phyloP scores from a whole-genome alignment of 2,888 invertebrate species.

The Caenorhabditis sp. region DNA sequence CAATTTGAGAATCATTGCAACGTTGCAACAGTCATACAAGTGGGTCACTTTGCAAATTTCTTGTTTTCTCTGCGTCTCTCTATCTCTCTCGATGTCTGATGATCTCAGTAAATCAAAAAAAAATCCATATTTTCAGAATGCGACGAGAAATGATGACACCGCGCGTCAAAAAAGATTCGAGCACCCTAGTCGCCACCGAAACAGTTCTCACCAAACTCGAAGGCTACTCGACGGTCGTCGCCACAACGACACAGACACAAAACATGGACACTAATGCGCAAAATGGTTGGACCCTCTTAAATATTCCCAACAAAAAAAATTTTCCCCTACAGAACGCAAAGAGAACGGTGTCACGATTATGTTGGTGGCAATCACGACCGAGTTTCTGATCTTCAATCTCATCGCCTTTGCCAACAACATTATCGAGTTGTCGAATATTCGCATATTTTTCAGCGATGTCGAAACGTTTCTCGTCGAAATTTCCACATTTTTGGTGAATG shows the following conservation, averaged over 20 bases:
- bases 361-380: slow-evolving; percentile 65
- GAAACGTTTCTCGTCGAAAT: slow-evolving; percentile 59
- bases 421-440: slow-evolving; percentile 52
- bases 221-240: slow-evolving; percentile 27
- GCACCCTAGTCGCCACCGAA: slow-evolving; percentile 19
- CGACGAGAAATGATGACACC: slow-evolving; percentile 26
- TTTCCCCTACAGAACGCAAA: slow-evolving; percentile 41
- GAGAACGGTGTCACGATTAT: slow-evolving; percentile 63
- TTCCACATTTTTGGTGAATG: slow-evolving; percentile 57
- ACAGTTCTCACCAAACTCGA: slow-evolving; percentile 31
- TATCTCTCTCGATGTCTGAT: too few relatives aligned
- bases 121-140: slow-evolving; percentile 24
- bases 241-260: too few relatives aligned
- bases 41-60: too few relatives aligned
- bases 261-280: not conserved
- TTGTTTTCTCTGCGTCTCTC: too few relatives aligned
- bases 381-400: slow-evolving; percentile 64
- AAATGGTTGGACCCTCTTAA: slow-evolving; percentile 14
- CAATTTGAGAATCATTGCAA: slow-evolving; percentile 57
- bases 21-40: slow-evolving; percentile 52
- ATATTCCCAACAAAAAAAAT: not conserved
- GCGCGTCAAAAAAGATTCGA: slow-evolving; percentile 27
- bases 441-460: slow-evolving; percentile 32
- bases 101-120: not conserved
- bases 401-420: slow-evolving; percentile 66